Evolutionary conservation across 2,797 vertebrate species (phyloP).

Genomic region (Neosilurus mollespiculum): DNA sequence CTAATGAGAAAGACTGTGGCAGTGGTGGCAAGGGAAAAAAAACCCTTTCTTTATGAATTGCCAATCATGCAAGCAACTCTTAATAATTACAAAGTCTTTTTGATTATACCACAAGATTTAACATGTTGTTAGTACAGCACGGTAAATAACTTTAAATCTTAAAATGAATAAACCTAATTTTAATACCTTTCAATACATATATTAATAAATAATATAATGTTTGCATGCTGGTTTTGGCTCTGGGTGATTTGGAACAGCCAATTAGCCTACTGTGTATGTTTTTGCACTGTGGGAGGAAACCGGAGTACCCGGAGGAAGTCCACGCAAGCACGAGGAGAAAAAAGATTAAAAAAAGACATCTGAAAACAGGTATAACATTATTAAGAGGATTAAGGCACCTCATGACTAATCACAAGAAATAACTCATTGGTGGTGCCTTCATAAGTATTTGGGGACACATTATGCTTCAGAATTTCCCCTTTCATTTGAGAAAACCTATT

Average conservation of each 20-base stretch:
- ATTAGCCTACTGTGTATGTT: constrained; percentile 50
- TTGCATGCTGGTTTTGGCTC: neutral
- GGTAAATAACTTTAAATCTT: neutral
- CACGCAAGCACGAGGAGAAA: too few species aligned
- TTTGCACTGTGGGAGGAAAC: too few species aligned
- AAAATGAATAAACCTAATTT: too few species aligned
- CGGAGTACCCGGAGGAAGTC: too few species aligned
- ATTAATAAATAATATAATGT: neutral
- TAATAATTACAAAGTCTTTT: neutral
- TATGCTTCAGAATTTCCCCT: constrained; percentile 56
- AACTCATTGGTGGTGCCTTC: constrained; percentile 67
- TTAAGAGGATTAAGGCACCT: constrained; percentile 72
- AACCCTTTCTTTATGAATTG: too few species aligned
- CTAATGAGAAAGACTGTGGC: too few species aligned
- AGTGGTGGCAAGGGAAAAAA: too few species aligned
- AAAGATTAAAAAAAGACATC: too few species aligned
- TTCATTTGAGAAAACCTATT: constrained; percentile 53
- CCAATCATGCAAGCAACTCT: neutral
- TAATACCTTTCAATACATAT: neutral
- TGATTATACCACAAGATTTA: neutral
- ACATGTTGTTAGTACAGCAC: neutral
- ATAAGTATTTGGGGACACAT: constrained; percentile 66
- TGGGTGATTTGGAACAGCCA: constrained; percentile 22
- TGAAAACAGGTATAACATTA: constrained; percentile 53
- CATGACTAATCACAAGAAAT: constrained; percentile 77